Evolutionary conservation across 2,113 vertebrate species (phyloP), one percentile per base, ranked within the genome.

Genomic region (Trematomus loennbergii): DNA sequence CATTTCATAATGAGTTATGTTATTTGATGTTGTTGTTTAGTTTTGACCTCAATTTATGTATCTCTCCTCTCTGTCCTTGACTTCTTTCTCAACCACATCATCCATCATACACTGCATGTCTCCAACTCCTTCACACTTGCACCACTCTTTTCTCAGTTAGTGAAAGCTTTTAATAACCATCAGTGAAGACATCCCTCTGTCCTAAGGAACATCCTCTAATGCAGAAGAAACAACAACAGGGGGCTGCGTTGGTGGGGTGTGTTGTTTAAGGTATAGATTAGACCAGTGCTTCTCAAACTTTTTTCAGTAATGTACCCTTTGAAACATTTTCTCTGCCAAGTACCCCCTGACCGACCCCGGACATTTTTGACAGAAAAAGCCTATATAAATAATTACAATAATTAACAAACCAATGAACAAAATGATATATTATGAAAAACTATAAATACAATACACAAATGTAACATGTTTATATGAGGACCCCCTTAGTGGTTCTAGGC

Each of bases 11-110:
- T 4, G 59, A 69, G n/a, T 55, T 36, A n/a, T 63, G 54, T 33
- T 66, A 62, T 64, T 77, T 55, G 9, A 45, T 52, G 20, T 58
- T 78, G 43, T 57, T 48, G 25, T 20, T 50, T 15, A 53, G 46
- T 65, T 65, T 53, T 53, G 55, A 79, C 29, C 17, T 82, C 20
- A 22, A 18, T 75, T 55, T 62, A 17, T 40, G 46, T 58, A 18
- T 36, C 16, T 20, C 4, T 53, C 12, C 16, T 59, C 43, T 48
- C 43, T 60, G 62, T 72, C 57, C 54, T 74, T 66, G 59, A 63
- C 16, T 68, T 54, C 25, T 54, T 60, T n/a, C 40, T 72, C 36
- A 16, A 17, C 13, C 49, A 78, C 59, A 57, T 25, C 8, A 46
- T 75, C 29, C 40, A n/a, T 74, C 33, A 59, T 4, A 59, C 2